Evolutionary conservation across 2,888 invertebrate species (phyloP), one percentile per base, ranked within the genome.

Genomic region (Mechanitis messenoides): DNA sequence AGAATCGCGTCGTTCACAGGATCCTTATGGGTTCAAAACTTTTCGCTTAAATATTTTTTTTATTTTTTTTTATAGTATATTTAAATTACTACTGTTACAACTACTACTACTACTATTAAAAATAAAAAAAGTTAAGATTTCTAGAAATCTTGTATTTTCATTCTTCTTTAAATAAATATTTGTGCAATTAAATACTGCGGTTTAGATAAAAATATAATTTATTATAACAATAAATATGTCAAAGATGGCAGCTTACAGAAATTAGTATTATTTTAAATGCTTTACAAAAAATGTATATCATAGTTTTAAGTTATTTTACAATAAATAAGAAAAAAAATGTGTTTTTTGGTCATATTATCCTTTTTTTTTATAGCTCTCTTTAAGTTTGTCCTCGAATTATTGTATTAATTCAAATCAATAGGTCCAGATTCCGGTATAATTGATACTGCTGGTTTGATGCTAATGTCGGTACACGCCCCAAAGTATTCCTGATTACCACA

Each of bases 401-500:
- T 12, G 4, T 31, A 31, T 20, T 50, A 28, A 28, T 50, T 50
- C n/a, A 50, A 50, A 2, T 50, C 50, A 9, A 31, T 28, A 7
- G 50, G 50, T 31, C 3, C 31, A 50, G 7, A 28, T 7, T 50
- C 50, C 31, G 50, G 50, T 50, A 50, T 9, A 9, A 50, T 50
- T 28, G 28, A 7, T 3, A 31, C 31, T 5, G 28, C 31, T 28
- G 50, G n/a, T 1, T 91, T 91, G 42, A 96, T 93, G 4, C 93
- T 79, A 33, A 96, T 93, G 73, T 97, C 96, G 0, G 96, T 93
- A 72, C 96, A 96, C 0, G 95, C 94, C 1, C 95, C 91, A 75
- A 96, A 96, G 72, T 95, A 94, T 79, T 97, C 97, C 78, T 97
- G 96, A 1, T 94, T 93, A 0, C 96, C 96, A 73, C 96, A 97